A percentile compares a stretch with the other conserved stretches of the same genome.
These are phyloP conservation scores for Onychomys leucogaster DNA, from an alignment of 2,797 vertebrate genomes.

Conservation along the genomic window DNA sequence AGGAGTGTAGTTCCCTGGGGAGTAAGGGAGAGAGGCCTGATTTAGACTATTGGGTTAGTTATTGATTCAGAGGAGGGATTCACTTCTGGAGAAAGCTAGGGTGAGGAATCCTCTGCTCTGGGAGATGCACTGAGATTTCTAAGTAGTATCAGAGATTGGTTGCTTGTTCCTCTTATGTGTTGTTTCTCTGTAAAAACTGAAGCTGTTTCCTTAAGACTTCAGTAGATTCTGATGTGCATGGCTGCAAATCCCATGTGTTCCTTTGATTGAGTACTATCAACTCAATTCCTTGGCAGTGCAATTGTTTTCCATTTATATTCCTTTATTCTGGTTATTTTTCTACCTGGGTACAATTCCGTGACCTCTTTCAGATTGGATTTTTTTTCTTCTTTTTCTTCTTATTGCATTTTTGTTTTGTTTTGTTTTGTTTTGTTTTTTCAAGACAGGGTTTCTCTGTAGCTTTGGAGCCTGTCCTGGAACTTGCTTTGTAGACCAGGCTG, in stretches of 20 bases:
- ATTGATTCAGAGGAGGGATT: conserved; percentile 42
- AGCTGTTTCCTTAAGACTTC: conserved; percentile 27
- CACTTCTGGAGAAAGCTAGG: conserved; percentile 7
- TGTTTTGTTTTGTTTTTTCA: too few species aligned
- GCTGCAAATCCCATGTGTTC: background rate
- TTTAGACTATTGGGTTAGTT: conserved; percentile 53
- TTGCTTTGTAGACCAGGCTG: too few species aligned
- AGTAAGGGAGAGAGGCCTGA: background rate
- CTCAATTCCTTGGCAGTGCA: conserved; percentile 29
- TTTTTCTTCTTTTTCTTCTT: conserved; percentile 35
- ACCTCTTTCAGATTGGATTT: conserved; percentile 52
- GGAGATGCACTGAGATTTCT: conserved; percentile 34
- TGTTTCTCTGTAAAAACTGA: conserved; percentile 57
- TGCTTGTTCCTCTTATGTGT: conserved; percentile 38
- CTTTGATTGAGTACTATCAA: background rate
- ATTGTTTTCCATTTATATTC: conserved; percentile 54
- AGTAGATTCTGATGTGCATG: conserved; percentile 2
- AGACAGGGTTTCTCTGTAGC: too few species aligned
- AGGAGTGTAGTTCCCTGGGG: background rate
- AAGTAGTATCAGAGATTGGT: background rate
- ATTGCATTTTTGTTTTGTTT: too few species aligned
- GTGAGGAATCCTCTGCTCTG: background rate
- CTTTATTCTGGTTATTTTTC: conserved; percentile 47
- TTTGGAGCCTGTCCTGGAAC: too few species aligned
- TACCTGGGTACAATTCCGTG: conserved; percentile 36